Evolutionary conservation across 2,888 invertebrate species (phyloP).

Genomic region (Pharmacophagus antenor): DNA sequence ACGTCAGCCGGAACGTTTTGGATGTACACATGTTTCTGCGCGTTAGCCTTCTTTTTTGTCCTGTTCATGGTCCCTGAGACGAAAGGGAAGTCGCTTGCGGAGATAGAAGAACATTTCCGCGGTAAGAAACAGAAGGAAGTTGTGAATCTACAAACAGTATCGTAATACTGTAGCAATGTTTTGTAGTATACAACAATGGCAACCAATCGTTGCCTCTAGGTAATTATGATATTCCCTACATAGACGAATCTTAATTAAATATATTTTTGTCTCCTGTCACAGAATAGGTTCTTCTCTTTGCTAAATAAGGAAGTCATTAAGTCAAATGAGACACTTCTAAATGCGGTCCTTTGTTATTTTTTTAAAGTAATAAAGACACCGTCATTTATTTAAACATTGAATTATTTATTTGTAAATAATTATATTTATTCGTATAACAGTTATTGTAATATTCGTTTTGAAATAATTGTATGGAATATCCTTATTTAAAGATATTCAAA

Average conservation of each 20-base stretch:
- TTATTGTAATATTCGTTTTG: too few species aligned
- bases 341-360: too few species aligned
- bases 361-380: too few species aligned
- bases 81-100: conserved; percentile 85
- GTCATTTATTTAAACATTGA: too few species aligned
- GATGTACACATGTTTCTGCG: conserved; percentile 78
- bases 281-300: background rate
- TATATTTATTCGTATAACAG: background rate
- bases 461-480: too few species aligned
- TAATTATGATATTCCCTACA: background rate
- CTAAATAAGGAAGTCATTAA: background rate
- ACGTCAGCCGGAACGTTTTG: conserved; percentile 80
- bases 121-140: conserved; percentile 50
- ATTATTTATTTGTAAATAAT: background rate
- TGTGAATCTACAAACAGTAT: conserved; percentile 47
- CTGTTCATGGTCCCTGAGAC: conserved; percentile 83
- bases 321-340: background rate
- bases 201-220: background rate
- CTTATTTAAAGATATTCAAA: too few species aligned
- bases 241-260: background rate
- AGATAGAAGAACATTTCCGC: conserved; percentile 79
- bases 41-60: conserved; percentile 76
- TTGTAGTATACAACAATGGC: conserved; percentile 26
- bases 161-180: conserved; percentile 22
- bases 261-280: background rate